Evolutionary conservation across 2,888 invertebrate genomes (phyloP), one percentile per base, ranked within the genome.

Genomic region (Leptinotarsa juncta): DNA sequence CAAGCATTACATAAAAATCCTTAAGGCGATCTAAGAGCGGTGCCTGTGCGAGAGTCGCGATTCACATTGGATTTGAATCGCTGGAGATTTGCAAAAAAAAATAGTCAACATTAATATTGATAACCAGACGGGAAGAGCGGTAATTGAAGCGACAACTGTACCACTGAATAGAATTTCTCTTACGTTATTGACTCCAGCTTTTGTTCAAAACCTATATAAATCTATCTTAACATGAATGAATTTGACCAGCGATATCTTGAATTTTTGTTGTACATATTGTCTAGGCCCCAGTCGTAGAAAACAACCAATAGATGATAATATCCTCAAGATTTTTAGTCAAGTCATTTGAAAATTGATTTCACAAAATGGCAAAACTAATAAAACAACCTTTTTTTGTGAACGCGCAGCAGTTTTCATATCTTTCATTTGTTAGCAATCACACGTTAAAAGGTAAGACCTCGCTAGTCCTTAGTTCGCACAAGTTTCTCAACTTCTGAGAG

Each of bases 81-180:
- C 26, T 26, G 26, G 26, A 5, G 26, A 26, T 26, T 26, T 26
- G 5, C 26, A 0, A 26, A 26, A 26, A 26, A 26, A 20, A 20
- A 20, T 20, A 20, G 20, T 20, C 20, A 20, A 97, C 88, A 97
- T 91, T 88, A 97, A 96, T 82, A 97, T 92, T 15, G 97, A 94
- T 67, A 95, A 89, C 97, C 97, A 97, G 78, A 26, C 26, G 5
- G 5, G 0, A 5, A 26, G 26, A 26, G 26, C 91, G 42, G 93
- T 90, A 80, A 93, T 92, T 81, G 95, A 90, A 12, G 92, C 90
- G 60, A 95, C 89, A 71, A 95, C 88, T 42, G 92, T 93, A 10
- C 93, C 91, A 72, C 93, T 91, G 72, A 94, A 90, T 15, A 93
- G 83, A 15, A 94, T 87, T 81, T 94, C 94, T 74, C 91, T 91